Base-by-base conservation (phyloP, 2,113 vertebrate species). In the Rattus rattus region DNA sequence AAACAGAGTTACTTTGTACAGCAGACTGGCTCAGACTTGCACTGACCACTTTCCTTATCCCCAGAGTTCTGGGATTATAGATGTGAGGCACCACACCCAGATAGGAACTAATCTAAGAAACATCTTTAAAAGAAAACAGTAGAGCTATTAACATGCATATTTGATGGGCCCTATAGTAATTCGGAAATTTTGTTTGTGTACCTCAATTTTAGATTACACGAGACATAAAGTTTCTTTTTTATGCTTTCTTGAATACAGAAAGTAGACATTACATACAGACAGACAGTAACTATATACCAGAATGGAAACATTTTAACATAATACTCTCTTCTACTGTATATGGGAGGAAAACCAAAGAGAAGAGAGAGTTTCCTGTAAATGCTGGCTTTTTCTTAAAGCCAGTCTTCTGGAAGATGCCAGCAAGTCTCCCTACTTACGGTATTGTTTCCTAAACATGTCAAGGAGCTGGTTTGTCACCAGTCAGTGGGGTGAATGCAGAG, bases 291-390 rank as follows among this genome's bases (percentile, higher is more conserved):
- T 97, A 54, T 97, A 90, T 97, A 73, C 73, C 94, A 91, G 87
- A 98, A 96, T 93, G 0, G 67, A 92, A 93, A 95, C 63, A 84
- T 96, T 96, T 95, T 61, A 95, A 93, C 88, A 97, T 92, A 97
- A 89, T 94, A 95, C 75, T 95, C 92, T 87, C 52, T 96, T 95
- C 24, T 97, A 80, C 59, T 96, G 85, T 94, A 73, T 88, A 89
- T 63, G 90, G 77, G 92, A 98, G 61, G 61, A 95, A 98, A 98
- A 98, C 94, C 85, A 95, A 96, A 90, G 86, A 88, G 92, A 98
- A 96, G 96, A 98, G 91, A 96, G 17, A 90, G 95, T 80, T 81
- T 97, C 91, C 92, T 96, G 88, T 92, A 90, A 96, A 96, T 90
- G 92, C n/a, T 97, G 30, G 81, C 91, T 92, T 97, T 92, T 94